phyloP scores from a whole-genome alignment of 1,140 invertebrate genomes.

The Callitettix versicolor region DNA sequence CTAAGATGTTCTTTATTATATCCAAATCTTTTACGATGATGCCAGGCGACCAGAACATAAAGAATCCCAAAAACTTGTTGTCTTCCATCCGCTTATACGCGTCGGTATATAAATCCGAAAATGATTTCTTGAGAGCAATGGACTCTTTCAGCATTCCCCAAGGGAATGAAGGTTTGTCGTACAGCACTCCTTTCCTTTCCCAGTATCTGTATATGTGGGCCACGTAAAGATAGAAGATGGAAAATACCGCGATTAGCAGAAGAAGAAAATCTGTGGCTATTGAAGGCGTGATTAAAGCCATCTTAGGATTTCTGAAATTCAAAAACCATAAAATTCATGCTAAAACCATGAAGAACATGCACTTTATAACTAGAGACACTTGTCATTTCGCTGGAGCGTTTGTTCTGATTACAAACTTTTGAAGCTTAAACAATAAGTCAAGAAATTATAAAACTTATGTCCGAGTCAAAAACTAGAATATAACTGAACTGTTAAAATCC shows the following conservation, averaged over 20 bases:
- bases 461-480: too few relatives aligned
- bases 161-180: constrained; percentile 10
- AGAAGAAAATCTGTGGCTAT: too few relatives aligned
- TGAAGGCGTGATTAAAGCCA: too few relatives aligned
- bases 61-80: not conserved
- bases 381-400: too few relatives aligned
- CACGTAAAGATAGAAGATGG: not conserved
- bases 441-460: too few relatives aligned
- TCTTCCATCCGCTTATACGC: not conserved
- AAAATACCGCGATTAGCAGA: not conserved
- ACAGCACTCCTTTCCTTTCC: constrained; percentile 13
- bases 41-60: not conserved
- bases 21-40: constrained; percentile 27
- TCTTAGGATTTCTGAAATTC: too few relatives aligned
- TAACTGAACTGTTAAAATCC: too few relatives aligned
- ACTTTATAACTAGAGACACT: too few relatives aligned
- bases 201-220: constrained; percentile 7
- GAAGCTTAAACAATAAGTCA: too few relatives aligned
- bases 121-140: not conserved
- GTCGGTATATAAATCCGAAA: not conserved
- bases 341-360: too few relatives aligned
- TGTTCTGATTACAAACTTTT: too few relatives aligned
- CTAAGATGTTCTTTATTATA: constrained; percentile 37
- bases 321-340: too few relatives aligned
- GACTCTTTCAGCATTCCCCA: constrained; percentile 17